Conservation (phyloP, 2,888 invertebrate genomes). For the Lycaena phlaeas region DNA sequence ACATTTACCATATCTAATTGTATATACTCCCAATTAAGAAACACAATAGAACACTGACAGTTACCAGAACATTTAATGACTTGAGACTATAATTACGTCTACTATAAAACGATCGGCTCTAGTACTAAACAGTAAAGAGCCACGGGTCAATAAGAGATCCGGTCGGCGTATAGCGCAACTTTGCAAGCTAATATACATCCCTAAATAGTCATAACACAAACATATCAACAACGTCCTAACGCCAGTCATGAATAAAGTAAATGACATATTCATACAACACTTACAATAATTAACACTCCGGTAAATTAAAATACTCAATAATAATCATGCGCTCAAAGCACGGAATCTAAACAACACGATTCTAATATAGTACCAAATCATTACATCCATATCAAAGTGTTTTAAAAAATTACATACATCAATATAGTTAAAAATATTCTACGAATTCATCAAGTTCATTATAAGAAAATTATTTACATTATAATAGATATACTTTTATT, state of each 20-base stretch:
- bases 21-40: conserved; percentile 17
- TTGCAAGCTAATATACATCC: conserved; percentile 16
- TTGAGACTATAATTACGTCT: conserved; percentile 18
- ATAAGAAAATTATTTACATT: conserved; percentile 25
- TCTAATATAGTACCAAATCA: conserved; percentile 6
- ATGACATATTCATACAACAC: conserved; percentile 54
- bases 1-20: conserved; percentile 15
- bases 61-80: conserved; percentile 13
- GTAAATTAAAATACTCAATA: conserved; percentile 50
- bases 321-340: conserved; percentile 65
- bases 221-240: conserved; percentile 33
- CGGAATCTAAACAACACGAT: conserved; percentile 46
- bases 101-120: background rate
- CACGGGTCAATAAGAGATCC: conserved; percentile 20
- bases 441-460: conserved; percentile 9
- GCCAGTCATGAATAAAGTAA: conserved; percentile 30
- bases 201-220: conserved; percentile 30
- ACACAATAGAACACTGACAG: conserved; percentile 19
- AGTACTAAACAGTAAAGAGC: background rate
- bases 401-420: conserved; percentile 28
- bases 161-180: conserved; percentile 23
- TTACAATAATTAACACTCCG: conserved; percentile 45
- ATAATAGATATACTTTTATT: conserved; percentile 16
- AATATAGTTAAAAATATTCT: conserved; percentile 20
- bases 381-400: conserved; percentile 17